Evolutionary conservation across 2,888 invertebrate genomes (phyloP), one percentile per base, ranked within the genome.

Genomic region (Catocala sponsa): DNA sequence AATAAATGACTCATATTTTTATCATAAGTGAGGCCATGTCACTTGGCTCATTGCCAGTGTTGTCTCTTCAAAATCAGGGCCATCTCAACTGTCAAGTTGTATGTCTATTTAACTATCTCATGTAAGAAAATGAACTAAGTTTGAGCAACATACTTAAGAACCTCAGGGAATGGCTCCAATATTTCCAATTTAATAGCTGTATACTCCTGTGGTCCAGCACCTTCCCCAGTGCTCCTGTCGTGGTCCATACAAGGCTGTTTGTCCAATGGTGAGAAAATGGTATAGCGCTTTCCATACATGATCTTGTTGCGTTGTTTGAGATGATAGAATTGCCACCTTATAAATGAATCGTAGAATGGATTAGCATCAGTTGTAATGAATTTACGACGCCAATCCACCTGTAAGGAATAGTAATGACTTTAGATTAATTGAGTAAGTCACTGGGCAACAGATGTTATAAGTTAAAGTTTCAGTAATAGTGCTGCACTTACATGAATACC

Each of bases 201-300:
- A 85, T 99, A 99, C 89, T 99, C 99, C 89, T 99, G 99, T 0
- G 99, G 98, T 0, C 98, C 99, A 5, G 99, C 99, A 51, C 99
- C 99, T 94, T 99, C 99, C 0, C 99, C 99, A 2, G 97, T 95
- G 46, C 98, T 97, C 77, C 99, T 96, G 89, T 99, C 99, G 86
- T 99, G 99, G 90, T 99, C 99, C 99, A 99, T 99, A 87, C 99
- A 99, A 0, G 99, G 99, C 87, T 99, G 99, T 7, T 97, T 97
- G 91, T 99, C 99, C 82, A 97, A 96, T 0, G 99, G 99, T 0
- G 99, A 99, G 90, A 96, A 99, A 72, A 99, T 97, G 0, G 99
- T 99, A 85, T 99, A 98, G 6, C 99, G 95, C 93, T 99, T 99
- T 13, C 99, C 99, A 93, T 98, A 99, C 94, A 98, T 97, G 35